Base-by-base conservation (phyloP, 2,888 invertebrate species). In the Tubulanus polymorphus region DNA sequence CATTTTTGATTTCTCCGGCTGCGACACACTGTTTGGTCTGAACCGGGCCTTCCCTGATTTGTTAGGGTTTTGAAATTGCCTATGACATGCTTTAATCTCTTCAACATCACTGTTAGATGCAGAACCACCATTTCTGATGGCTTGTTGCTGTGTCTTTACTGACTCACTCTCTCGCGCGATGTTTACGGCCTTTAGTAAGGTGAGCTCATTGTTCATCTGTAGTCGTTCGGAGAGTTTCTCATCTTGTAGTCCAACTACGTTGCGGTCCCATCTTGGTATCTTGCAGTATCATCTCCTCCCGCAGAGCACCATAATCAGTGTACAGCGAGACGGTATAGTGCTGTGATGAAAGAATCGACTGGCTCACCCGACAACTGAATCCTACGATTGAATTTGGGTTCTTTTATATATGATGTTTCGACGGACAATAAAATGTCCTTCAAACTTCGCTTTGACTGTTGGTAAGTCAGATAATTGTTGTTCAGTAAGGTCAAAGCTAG, bases 331-430 rank as follows among this genome's bases (percentile, higher is more conserved):
- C n/a, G 10, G n/a, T 41, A 41, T 23, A 41, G 15, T 8, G 41
- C 41, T 3, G 41, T 41, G 15, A 41, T 41, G 15, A 41, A 41
- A 15, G 41, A 5, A 15, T 41, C 15, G 23, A 41, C 41, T 23
- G 41, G 6, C 15, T 41, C 41, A 8, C 15, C 41, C 6, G 15
- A 5, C 15, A 20, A 23, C 41, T 41, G 41, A 20, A 20, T 41
- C 5, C 41, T 18, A 8, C 20, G 20, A 41, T 41, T 41, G 15
- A 41, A 41, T 15, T 41, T 41, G 15, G 41, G n/a, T 23, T 8
- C 41, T 8, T 41, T 41, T 23, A 23, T 41, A 41, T 20, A 41
- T 41, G 25, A 51, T 32, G 51, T 37, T 51, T 18, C 15, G 15
- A 8, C 41, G 5, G 3, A 41, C 41, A 15, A 41, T 41, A 15